These are phyloP conservation scores for Mimachlamys varia DNA, from an alignment of 2,888 invertebrate genomes.

Conservation along the genomic window DNA sequence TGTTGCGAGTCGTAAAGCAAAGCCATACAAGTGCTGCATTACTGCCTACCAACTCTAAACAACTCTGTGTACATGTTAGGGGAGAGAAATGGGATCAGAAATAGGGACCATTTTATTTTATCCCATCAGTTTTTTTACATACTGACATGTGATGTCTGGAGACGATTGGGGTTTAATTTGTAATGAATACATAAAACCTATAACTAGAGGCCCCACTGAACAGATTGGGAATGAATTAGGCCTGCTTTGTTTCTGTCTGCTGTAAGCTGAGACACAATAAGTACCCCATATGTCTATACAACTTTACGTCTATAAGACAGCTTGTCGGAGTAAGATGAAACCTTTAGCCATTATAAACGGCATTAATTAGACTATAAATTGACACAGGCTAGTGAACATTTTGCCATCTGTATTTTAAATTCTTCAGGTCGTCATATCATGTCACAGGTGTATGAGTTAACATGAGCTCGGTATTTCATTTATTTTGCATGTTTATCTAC, in stretches of 20 bases:
- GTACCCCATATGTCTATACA: neutral
- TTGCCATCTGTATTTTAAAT: neutral
- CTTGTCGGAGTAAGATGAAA: neutral
- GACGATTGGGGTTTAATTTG: neutral
- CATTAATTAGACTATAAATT: constrained; percentile 5
- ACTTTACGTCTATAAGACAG: neutral
- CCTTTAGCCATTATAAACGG: neutral
- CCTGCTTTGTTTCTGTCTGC: too few relatives aligned
- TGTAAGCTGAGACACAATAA: neutral
- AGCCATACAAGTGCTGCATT: neutral
- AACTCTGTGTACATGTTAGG: neutral
- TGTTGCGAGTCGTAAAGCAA: constrained; percentile 19
- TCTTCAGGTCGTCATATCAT: neutral
- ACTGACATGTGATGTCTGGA: neutral
- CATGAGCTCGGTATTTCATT: neutral
- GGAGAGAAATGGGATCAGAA: neutral
- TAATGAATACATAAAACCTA: neutral
- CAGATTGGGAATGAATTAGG: neutral
- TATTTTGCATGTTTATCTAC: neutral
- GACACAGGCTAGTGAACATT: constrained; percentile 17
- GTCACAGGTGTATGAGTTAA: neutral
- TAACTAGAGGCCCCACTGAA: neutral
- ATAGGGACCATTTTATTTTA: neutral
- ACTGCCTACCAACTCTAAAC: neutral
- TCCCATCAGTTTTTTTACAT: neutral